These are phyloP conservation scores for Choristoneura rosaceana DNA, from an alignment of 2,888 invertebrate genomes.

Conservation along the genomic window DNA sequence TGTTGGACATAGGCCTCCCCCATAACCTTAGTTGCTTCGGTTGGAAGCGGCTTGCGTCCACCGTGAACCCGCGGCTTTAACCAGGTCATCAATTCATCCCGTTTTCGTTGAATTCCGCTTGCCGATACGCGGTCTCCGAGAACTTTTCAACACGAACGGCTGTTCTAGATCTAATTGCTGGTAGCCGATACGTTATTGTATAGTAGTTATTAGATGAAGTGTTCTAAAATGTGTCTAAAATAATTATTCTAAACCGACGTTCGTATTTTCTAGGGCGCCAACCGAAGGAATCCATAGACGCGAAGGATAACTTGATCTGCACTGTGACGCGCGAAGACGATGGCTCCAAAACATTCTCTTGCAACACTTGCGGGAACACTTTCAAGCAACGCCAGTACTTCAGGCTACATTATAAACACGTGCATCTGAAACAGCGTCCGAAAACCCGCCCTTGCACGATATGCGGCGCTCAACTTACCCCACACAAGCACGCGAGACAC, in stretches of 20 bases:
- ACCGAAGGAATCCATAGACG: slow-evolving; percentile 35
- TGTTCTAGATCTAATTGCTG: neutral
- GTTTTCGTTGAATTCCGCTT: too few relatives aligned
- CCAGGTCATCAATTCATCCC: too few relatives aligned
- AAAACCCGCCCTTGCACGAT: slow-evolving; percentile 29
- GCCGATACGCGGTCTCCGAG: too few relatives aligned
- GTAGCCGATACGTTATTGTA: too few relatives aligned
- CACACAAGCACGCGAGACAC: slow-evolving; percentile 38
- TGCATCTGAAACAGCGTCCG: slow-evolving; percentile 25
- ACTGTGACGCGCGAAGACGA: slow-evolving; percentile 42
- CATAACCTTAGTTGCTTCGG: too few relatives aligned
- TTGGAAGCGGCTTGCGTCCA: too few relatives aligned
- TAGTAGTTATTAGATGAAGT: too few relatives aligned
- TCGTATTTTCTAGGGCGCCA: slow-evolving; percentile 35
- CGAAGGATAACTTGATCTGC: slow-evolving; percentile 38
- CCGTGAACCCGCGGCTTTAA: too few relatives aligned
- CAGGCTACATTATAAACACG: slow-evolving; percentile 44
- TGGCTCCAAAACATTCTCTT: slow-evolving; percentile 48
- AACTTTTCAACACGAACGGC: too few relatives aligned
- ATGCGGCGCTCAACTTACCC: slow-evolving; percentile 29
- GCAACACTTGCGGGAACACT: slow-evolving; percentile 48
- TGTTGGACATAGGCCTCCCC: too few relatives aligned
- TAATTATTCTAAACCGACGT: too few relatives aligned
- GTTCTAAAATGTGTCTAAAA: too few relatives aligned
- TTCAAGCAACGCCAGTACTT: slow-evolving; percentile 49